Evolutionary conservation across 2,888 invertebrate species (phyloP), one percentile per base, ranked within the genome.

Genomic region (Chymomyza caudatula): DNA sequence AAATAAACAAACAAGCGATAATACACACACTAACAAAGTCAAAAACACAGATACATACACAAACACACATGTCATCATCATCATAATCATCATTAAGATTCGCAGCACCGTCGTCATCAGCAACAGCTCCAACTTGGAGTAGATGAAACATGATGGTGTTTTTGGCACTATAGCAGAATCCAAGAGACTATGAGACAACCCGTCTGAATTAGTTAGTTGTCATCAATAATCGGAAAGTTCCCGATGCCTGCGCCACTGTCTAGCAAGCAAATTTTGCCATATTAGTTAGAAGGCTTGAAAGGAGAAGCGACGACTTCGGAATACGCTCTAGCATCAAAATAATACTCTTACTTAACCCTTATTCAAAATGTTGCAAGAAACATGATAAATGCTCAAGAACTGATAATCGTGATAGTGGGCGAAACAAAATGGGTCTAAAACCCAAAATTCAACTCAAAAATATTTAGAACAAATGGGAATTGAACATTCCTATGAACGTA

Each of bases 1-100:
- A 60, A 60, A 55, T 55, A 61, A 61, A 61, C 61, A 43, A 29
- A 53, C 51, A 69, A 69, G 44, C 71, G 67, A 71, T 74, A 74
- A 67, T 71, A 67, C 22, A 54, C 23, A 44, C 52, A 53, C n/a
- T n/a, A n/a, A 62, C 73, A 52, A 22, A 63, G 60, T 62, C 58
- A 63, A 37, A 69, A 67, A 64, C 64, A 72, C 60, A 17, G 54
- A 57, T 44, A 55, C 15, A 59, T 60, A 83, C 76, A 78, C 73
- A 78, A 76, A 74, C 69, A 83, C 44, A 77, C 70, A 73, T 85
- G 71, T 85, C 83, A 86, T 77, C 77, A 73, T 73, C 66, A 63
- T 77, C 73, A 73, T 73, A 63, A 63, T 63, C 69, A 59, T 62
- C 60, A 73, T 63, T 65, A 62, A 67, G 60, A 58, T 64, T 58